These are phyloP conservation scores for Heliconius melpomene DNA, from an alignment of 1,140 invertebrate genomes.

Conservation along the genomic window DNA sequence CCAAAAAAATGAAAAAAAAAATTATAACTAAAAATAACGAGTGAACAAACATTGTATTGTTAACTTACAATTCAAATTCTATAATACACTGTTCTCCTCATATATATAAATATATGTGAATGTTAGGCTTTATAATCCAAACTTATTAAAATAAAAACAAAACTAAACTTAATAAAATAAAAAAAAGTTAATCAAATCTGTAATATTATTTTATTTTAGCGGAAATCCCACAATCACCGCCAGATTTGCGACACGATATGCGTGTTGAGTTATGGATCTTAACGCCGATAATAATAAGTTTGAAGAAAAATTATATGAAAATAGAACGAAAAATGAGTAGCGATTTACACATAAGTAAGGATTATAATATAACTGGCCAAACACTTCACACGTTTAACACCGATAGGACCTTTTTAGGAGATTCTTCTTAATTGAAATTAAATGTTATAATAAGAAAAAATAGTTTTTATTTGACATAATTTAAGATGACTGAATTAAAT, in stretches of 20 bases:
- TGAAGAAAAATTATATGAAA: neutral
- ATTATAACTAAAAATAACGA: slow-evolving; percentile 65
- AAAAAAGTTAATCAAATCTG: neutral
- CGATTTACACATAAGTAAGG: neutral
- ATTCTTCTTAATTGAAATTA: slow-evolving; percentile 10
- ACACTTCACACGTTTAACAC: neutral
- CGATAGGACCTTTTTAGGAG: slow-evolving; percentile 9
- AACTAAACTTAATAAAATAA: slow-evolving; percentile 1
- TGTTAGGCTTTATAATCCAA: slow-evolving; percentile 14
- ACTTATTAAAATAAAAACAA: neutral
- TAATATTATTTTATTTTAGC: neutral
- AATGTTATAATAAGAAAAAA: neutral
- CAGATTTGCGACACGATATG: no score
- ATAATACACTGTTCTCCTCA: slow-evolving; percentile 64
- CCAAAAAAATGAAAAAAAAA: slow-evolving; percentile 27
- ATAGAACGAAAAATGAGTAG: neutral
- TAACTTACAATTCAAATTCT: slow-evolving; percentile 59
- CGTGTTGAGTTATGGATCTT: no score
- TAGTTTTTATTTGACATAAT: neutral
- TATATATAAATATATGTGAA: slow-evolving; percentile 28
- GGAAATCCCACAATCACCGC: no score
- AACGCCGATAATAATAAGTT: no score
- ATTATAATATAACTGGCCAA: neutral
- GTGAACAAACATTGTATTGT: slow-evolving; percentile 54
- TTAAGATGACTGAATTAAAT: neutral